Conservation (phyloP, 2,888 invertebrate species). For the Callinectes sapidus region DNA sequence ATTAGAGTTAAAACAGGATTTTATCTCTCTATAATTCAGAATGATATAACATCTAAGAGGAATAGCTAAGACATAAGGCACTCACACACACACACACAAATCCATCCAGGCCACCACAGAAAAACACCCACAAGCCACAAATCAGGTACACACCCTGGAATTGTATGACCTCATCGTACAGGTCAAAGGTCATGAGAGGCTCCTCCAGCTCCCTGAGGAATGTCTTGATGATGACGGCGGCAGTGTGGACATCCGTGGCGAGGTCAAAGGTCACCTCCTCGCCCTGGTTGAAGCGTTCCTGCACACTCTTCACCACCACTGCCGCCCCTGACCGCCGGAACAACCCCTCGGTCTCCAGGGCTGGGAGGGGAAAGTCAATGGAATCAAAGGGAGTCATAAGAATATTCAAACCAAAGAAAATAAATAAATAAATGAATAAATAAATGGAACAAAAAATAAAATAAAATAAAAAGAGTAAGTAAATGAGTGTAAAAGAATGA, state of each 20-base stretch:
- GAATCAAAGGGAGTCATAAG: background rate
- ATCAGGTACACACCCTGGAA: constrained; percentile 87
- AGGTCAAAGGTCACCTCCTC: constrained; percentile 79
- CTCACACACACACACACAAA: no score
- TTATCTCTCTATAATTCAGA: no score
- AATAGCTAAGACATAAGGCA: no score
- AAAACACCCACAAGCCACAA: no score
- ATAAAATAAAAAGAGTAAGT: no score
- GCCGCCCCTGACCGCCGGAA: constrained; percentile 95
- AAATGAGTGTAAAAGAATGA: no score
- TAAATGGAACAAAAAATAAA: no score
- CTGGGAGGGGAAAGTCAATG: background rate
- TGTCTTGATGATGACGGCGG: constrained; percentile 95
- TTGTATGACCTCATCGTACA: constrained; percentile 93
- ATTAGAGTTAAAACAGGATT: no score
- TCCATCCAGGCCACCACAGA: no score
- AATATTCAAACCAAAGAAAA: no score
- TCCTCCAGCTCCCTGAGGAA: constrained; percentile 93
- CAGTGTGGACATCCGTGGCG: constrained; percentile 87
- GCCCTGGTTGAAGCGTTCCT: constrained; percentile 91
- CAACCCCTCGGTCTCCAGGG: constrained; percentile 81
- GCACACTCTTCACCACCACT: constrained; percentile 87
- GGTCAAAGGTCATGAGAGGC: constrained; percentile 92
- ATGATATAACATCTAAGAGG: no score
- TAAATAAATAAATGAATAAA: no score